A percentile compares a stretch with the other conserved stretches of the same genome.
Evolutionary conservation across 2,888 invertebrate species (phyloP).

Genomic region (Litoditis marina): DNA sequence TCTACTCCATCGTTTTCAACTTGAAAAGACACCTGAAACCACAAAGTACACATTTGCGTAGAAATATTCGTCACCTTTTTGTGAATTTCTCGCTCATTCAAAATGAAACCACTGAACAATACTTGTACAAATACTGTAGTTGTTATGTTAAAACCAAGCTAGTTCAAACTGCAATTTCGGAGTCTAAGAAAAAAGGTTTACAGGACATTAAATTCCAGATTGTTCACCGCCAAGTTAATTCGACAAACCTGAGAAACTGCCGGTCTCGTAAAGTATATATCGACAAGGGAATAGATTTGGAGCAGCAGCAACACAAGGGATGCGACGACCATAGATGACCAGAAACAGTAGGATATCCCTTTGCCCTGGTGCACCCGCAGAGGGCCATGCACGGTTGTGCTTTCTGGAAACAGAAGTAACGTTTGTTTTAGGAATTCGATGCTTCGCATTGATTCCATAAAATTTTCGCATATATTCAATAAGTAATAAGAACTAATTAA

Average conservation of each 20-base stretch:
- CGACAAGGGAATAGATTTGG: conserved; percentile 4
- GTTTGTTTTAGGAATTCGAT: no score
- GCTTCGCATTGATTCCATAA: no score
- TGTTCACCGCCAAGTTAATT: no score
- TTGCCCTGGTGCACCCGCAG: conserved; percentile 12
- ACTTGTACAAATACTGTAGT: no score
- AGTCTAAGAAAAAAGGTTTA: neutral
- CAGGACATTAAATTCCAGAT: no score
- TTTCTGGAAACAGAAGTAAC: conserved; percentile 16
- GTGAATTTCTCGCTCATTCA: neutral
- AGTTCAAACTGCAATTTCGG: neutral
- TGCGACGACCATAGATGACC: conserved; percentile 6
- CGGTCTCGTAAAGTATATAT: conserved; percentile 1
- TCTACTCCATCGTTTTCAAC: conserved; percentile 50
- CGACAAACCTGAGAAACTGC: conserved; percentile 17
- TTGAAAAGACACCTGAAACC: conserved; percentile 53
- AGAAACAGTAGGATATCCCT: conserved; percentile 7
- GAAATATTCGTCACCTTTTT: neutral
- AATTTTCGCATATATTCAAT: no score
- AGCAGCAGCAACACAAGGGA: neutral
- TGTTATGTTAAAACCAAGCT: neutral
- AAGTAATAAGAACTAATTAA: no score
- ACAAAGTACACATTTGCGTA: neutral
- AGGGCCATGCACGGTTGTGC: conserved; percentile 18
- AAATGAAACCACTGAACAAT: no score